Evolutionary conservation across 2,888 invertebrate species (phyloP).

Genomic region (Andrena minutula): DNA sequence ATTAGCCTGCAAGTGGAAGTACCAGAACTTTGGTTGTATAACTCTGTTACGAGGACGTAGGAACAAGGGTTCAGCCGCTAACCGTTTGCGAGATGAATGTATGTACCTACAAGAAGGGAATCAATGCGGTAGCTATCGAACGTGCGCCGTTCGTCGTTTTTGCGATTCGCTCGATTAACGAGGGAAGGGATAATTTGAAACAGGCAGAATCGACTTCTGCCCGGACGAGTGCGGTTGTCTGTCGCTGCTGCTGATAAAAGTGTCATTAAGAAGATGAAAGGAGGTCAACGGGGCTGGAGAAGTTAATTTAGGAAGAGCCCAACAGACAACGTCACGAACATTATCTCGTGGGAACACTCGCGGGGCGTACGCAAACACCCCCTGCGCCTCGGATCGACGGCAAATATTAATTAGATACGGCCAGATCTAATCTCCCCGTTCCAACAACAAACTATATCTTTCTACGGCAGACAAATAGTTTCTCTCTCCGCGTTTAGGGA

Average conservation of each 20-base stretch:
- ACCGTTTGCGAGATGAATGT: too few relatives aligned
- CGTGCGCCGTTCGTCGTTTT: background rate
- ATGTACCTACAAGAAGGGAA: too few relatives aligned
- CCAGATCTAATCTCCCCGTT: constrained; percentile 15
- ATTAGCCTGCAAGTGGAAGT: too few relatives aligned
- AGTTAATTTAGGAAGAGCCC: constrained; percentile 14
- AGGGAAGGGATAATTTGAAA: background rate
- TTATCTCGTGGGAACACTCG: constrained; percentile 46
- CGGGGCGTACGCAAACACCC: constrained; percentile 7
- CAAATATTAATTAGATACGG: constrained; percentile 38
- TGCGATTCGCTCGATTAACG: background rate
- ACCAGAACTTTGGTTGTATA: too few relatives aligned
- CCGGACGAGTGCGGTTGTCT: background rate
- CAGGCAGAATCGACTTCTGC: constrained; percentile 1
- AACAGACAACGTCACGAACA: constrained; percentile 24
- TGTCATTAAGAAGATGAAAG: constrained; percentile 24
- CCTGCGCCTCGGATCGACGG: background rate
- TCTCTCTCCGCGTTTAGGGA: too few relatives aligned
- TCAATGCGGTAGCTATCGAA: background rate
- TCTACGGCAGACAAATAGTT: too few relatives aligned
- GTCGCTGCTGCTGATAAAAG: constrained; percentile 13
- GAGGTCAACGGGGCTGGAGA: background rate
- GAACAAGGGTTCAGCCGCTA: too few relatives aligned
- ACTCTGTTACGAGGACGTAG: too few relatives aligned
- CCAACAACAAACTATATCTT: background rate